Base-by-base conservation (phyloP, 2,113 vertebrate species). In the Oreotrochilus melanogaster region DNA sequence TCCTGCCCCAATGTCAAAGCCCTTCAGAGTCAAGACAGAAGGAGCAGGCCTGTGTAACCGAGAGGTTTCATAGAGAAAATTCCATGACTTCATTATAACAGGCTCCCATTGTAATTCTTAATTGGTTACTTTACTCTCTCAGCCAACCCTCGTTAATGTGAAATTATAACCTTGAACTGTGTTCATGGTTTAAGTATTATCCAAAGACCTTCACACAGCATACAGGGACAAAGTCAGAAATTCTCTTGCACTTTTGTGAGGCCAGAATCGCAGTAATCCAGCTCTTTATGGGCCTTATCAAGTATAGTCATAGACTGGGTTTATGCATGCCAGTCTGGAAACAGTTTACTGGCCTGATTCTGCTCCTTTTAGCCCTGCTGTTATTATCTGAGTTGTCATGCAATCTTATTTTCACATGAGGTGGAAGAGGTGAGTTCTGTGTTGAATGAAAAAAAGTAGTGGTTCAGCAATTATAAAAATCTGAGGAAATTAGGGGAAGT, bases 141-240 rank as follows among this genome's bases (percentile, higher is more conserved):
- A 86, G 88, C 86, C 94, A 97, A 7, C 37, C 43, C 79, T 84
- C 78, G 94, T 95, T 97, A 96, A 96, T 91, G 72, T 73, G 83
- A 93, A 96, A 94, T 92, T 71, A 95, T 94, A 96, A 94, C 96
- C 94, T 92, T 96, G 95, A 93, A 95, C 95, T 66, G 56, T 80
- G 94, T 25, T 91, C 88, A 43, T 22, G 37, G 94, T 94, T 97
- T 88, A 96, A 96, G 62, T 58, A 88, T 97, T 95, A 95, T 80
- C 79, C 60, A 94, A 90, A 93, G 88, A 84, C 18, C 45, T 93
- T 75, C 79, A 78, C 7, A 9, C 39, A 90, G 65, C 3, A 0
- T 51, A 24, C 33, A 67, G 76, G 92, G 86, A 95, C 94, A 97
- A 96, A 97, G 94, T 95, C 82, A 92, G 88, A 92, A 90, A 93